Base-by-base conservation (phyloP, 2,888 invertebrate genomes). In the Nymphalis c-album region DNA sequence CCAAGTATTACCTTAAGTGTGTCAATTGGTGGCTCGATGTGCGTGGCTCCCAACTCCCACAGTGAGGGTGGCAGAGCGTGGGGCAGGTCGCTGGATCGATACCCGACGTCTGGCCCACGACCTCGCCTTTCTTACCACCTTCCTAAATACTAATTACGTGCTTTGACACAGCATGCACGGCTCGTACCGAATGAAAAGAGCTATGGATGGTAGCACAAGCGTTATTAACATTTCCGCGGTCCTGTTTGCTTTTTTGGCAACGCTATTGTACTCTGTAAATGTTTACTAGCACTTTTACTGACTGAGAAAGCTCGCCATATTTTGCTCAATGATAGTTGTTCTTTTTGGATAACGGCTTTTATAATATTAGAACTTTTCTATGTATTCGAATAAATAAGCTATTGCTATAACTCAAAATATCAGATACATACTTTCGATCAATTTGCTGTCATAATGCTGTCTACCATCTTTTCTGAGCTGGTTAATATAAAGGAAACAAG, bases 31-130 rank as follows among this genome's bases (percentile, higher is more conserved):
- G 86, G 87, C 82, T 88, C 84, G 88, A 89, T 90, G 91, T 90
- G 92, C 91, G 91, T 91, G 86, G 85, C 85, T 81, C 86, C 86
- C 85, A 69, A 78, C 82, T 76, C 79, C 84, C 83, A 80, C 82
- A 1, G 45, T 53, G 81, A 80, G 85, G 84, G 84, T 78, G 85
- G 84, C 78, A 77, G 78, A 82, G 84, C 85, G 90, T 89, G 91
- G 88, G 91, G 91, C 86, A 90, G 93, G 94, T 93, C 93, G 93
- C 78, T 86, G 93, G 93, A 94, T 94, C 94, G 94, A 94, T 94
- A 94, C 92, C 91, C 93, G 93, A 92, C 94, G 94, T 94, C 94
- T 94, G 93, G 93, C 91, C 90, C 89, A 87, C 91, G 90, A 91
- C 91, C 91, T 91, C 91, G 85, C 90, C 88, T 90, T 91, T 91